Conservation (phyloP, 2,888 invertebrate genomes). For the Cinara cedri region DNA sequence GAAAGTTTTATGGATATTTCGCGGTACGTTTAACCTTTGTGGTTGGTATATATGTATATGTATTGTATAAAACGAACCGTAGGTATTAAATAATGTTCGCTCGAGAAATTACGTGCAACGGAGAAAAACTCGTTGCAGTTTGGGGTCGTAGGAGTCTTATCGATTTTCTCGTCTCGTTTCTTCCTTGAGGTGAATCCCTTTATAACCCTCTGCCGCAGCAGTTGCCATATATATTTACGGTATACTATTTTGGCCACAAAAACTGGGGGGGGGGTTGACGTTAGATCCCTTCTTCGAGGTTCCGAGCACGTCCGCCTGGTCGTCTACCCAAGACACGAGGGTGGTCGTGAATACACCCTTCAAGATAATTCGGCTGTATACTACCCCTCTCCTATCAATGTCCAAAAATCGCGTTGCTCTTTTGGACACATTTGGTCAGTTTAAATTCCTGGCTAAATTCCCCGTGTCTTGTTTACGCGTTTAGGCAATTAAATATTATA, state of each 20-base stretch:
- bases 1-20: constrained; percentile 26
- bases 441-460: neutral
- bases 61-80: neutral
- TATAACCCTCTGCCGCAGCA: constrained; percentile 20
- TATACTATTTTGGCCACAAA: constrained; percentile 17
- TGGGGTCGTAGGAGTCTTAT: constrained; percentile 37
- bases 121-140: constrained; percentile 33
- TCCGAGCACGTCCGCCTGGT: constrained; percentile 45
- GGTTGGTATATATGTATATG: neutral
- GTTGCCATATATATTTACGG: neutral
- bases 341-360: constrained; percentile 21
- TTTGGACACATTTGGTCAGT: constrained; percentile 9
- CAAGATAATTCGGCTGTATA: constrained; percentile 40
- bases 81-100: constrained; percentile 46
- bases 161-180: constrained; percentile 48
- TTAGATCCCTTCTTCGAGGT: constrained; percentile 51
- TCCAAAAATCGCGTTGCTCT: constrained; percentile 6
- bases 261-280: constrained; percentile 8
- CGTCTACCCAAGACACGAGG: neutral
- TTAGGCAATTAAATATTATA: too few relatives aligned
- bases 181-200: constrained; percentile 52
- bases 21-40: constrained; percentile 12
- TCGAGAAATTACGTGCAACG: constrained; percentile 30
- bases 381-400: neutral
- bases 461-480: constrained; percentile 27